Percentiles rank a stretch among this genome's conserved stretches.
Evolutionary conservation across 2,113 vertebrate species (phyloP).

Genomic region (Coryphaenoides rupestris): DNA sequence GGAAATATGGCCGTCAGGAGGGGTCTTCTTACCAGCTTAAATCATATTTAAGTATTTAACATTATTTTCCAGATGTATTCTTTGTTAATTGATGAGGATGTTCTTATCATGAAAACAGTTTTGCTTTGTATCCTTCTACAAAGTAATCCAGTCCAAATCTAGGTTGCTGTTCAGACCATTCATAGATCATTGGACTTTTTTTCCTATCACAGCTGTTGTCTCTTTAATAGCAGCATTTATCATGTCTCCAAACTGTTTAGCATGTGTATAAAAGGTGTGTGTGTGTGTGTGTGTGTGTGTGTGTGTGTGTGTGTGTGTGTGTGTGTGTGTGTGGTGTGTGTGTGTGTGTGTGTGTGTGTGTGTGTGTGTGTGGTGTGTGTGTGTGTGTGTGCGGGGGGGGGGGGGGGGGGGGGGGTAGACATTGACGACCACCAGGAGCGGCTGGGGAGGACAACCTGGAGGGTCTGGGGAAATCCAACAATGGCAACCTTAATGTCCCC

Average conservation of each 20-base stretch:
- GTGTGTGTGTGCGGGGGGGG: too few species aligned
- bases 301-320: too few species aligned
- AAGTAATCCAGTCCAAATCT: conserved; percentile 15
- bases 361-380: too few species aligned
- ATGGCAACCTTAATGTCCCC: conserved; percentile 34
- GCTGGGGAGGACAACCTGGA: conserved; percentile 29
- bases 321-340: too few species aligned
- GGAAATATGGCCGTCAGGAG: conserved; percentile 26
- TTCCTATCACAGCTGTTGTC: not conserved
- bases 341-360: too few species aligned
- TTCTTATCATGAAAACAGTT: too few species aligned
- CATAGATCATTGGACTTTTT: not conserved
- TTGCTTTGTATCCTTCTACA: not conserved
- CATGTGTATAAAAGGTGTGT: conserved; percentile 4
- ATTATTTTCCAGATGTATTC: too few species aligned
- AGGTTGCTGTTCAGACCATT: not conserved
- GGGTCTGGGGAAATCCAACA: conserved; percentile 43
- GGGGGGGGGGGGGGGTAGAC: too few species aligned
- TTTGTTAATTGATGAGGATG: too few species aligned
- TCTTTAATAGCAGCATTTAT: not conserved
- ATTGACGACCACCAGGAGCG: conserved; percentile 15
- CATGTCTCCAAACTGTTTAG: not conserved
- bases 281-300: too few species aligned
- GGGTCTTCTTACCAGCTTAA: too few species aligned
- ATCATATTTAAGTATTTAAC: not conserved